Base-by-base conservation (phyloP, 2,888 invertebrate genomes). In the Agrotis puta region DNA sequence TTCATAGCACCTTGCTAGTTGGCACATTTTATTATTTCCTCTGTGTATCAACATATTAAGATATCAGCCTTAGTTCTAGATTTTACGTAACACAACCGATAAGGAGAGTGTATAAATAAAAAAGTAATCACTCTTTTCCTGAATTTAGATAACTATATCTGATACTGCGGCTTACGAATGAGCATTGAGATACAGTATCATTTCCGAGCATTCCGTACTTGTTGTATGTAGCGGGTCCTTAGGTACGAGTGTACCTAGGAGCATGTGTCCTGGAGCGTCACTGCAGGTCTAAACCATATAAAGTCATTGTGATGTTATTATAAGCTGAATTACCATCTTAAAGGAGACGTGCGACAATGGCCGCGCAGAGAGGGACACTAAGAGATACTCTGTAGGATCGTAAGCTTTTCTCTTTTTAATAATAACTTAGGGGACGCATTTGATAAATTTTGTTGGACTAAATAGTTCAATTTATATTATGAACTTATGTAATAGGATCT, bases 251-350 rank as follows among this genome's bases (percentile, higher is more conserved):
- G 50, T 64, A 69, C 57, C 69, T 64, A 70, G 73, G 50, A 68
- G 61, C 62, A 76, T 74, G 66, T 74, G 24, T 70, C 77, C 78
- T 74, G 67, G 68, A 68, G 73, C 64, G 62, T 69, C 80, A 85
- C 85, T 66, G 80, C 85, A 64, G 80, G 82, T 84, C 81, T 66
- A 70, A 83, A 80, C 82, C 66, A 83, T 70, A 63, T 73, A 86
- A 85, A 85, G 79, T 85, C 81, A 87, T 85, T 85, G 84, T 87
- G 77, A 84, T 82, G 84, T 87, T 87, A 88, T 87, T 88, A 88
- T 90, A 88, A 90, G 85, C 82, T 70, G 85, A 89, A 93, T 94
- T 93, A 92, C 74, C 93, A 93, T 93, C 85, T 92, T 90, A 93
- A 93, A 94, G 85, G 88, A 88, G 80, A 85, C 74, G 76, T 81